Conservation (phyloP, 2,888 invertebrate genomes). For the Acronicta psi region DNA sequence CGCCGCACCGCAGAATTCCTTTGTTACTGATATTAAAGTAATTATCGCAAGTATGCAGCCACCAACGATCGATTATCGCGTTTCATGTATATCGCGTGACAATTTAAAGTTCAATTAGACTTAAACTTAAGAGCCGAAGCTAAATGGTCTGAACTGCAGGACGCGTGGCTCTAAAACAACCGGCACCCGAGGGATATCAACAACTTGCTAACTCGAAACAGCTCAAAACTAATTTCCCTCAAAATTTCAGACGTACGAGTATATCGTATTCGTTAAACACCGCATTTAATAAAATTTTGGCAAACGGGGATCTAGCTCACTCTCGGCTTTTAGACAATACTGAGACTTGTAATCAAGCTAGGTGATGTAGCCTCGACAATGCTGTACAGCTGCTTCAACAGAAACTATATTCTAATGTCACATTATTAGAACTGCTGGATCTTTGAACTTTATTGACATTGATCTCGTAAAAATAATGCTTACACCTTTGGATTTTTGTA, state of each 20-base stretch:
- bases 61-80: constrained; percentile 38
- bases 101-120: constrained; percentile 68
- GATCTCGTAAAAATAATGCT: neutral
- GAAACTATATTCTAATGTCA: neutral
- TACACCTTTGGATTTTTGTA: neutral
- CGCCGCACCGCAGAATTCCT: constrained; percentile 61
- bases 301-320: constrained; percentile 14
- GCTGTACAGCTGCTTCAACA: neutral
- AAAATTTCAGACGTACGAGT: constrained; percentile 58
- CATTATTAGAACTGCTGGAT: neutral
- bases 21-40: constrained; percentile 59
- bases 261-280: constrained; percentile 41
- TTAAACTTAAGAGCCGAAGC: constrained; percentile 59
- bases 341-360: neutral
- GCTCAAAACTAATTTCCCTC: constrained; percentile 75
- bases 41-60: constrained; percentile 45
- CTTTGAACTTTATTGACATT: neutral
- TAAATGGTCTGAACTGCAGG: constrained; percentile 61
- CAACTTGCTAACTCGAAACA: constrained; percentile 66
- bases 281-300: constrained; percentile 36
- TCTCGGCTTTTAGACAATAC: neutral
- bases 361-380: neutral
- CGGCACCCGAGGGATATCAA: constrained; percentile 66
- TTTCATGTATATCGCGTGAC: constrained; percentile 52
- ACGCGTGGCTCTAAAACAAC: constrained; percentile 66